phyloP scores from a whole-genome alignment of 2,888 invertebrate species.

The Vesta saturnalis region DNA sequence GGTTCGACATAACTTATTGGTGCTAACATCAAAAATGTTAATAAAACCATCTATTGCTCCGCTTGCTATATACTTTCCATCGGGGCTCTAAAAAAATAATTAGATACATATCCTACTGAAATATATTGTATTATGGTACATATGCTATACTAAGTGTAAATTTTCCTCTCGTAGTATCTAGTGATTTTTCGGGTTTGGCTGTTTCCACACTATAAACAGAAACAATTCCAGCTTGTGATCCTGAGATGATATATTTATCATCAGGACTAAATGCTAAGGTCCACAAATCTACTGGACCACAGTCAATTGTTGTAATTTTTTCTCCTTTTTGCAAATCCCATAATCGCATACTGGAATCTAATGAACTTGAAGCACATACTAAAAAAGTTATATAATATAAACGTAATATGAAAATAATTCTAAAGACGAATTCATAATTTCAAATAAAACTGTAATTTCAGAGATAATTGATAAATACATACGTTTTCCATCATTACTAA shows the following conservation, averaged over 20 bases:
- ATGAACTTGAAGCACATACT: slow-evolving; percentile 91
- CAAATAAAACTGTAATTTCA: no score
- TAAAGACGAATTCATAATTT: no score
- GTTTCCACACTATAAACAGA: slow-evolving; percentile 90
- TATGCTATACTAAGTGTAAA: slow-evolving; percentile 96
- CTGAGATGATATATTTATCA: slow-evolving; percentile 91
- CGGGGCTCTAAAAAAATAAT: slow-evolving; percentile 92
- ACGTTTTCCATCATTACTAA: slow-evolving; percentile 91
- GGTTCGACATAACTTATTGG: slow-evolving; percentile 91
- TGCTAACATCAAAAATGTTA: slow-evolving; percentile 93
- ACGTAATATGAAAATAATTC: background rate
- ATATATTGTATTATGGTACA: no score
- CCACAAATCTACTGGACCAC: slow-evolving; percentile 95
- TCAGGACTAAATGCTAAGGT: slow-evolving; percentile 96
- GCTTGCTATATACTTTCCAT: slow-evolving; percentile 96
- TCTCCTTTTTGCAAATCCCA: slow-evolving; percentile 92
- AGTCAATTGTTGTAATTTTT: slow-evolving; percentile 86
- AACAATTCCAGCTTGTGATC: slow-evolving; percentile 94
- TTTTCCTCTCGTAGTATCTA: slow-evolving; percentile 91
- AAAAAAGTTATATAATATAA: slow-evolving; percentile 21
- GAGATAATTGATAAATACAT: no score
- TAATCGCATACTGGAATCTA: slow-evolving; percentile 90
- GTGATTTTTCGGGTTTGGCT: slow-evolving; percentile 87
- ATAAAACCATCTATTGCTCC: slow-evolving; percentile 98
- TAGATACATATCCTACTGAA: no score